phyloP scores from a whole-genome alignment of 2,888 invertebrate genomes.

The Lepeophtheirus nordmannii region DNA sequence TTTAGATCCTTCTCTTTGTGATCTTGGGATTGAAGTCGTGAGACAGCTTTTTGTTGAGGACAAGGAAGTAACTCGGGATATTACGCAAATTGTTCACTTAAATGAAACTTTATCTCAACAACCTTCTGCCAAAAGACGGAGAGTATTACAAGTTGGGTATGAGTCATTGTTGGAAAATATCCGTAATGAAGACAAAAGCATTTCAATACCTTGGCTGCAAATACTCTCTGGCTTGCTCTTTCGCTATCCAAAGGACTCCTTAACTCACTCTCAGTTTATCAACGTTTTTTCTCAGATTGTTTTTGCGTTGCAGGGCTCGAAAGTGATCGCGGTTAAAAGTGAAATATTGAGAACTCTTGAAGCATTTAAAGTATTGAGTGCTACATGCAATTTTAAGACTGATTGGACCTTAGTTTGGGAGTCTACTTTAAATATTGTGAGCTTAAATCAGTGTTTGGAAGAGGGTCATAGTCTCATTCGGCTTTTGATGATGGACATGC shows the following conservation, averaged over 20 bases:
- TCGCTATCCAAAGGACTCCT: neutral
- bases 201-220: neutral
- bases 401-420: slow-evolving; percentile 9
- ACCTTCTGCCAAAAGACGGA: neutral
- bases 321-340: neutral
- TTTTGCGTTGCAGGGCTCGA: neutral
- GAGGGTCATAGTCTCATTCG: slow-evolving; percentile 37
- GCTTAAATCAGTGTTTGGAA: slow-evolving; percentile 37
- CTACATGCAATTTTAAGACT: neutral
- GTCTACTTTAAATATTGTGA: slow-evolving; percentile 32
- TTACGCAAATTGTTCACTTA: neutral
- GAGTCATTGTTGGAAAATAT: neutral
- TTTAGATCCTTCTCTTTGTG: neutral
- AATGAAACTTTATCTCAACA: neutral
- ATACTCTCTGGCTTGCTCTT: neutral
- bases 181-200: neutral
- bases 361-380: neutral
- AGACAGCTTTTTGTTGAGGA: neutral
- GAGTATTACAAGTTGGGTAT: neutral
- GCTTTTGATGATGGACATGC: slow-evolving; percentile 32
- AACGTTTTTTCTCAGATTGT: neutral
- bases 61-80: neutral
- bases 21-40: neutral
- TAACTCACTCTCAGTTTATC: neutral
- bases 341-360: slow-evolving; percentile 1